A percentile compares a stretch with the other conserved stretches of the same genome.
Evolutionary conservation across 2,113 vertebrate species (phyloP).

Genomic region (Pomatorhinus ruficollis): DNA sequence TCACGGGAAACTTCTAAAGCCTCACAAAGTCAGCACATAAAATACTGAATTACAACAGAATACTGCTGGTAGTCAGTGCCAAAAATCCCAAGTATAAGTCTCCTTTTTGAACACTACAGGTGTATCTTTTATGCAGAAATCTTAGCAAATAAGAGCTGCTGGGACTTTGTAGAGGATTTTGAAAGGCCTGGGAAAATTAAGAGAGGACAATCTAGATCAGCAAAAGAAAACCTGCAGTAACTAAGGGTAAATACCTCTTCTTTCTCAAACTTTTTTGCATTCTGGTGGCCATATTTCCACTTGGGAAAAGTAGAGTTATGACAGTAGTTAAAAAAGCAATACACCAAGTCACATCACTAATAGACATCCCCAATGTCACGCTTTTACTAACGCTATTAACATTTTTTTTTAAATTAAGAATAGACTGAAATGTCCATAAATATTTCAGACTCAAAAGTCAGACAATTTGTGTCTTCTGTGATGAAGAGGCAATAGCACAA

Average conservation of each 20-base stretch:
- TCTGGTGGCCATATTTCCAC: background rate
- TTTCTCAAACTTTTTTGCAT: background rate
- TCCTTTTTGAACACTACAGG: background rate
- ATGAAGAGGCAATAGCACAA: accelerated
- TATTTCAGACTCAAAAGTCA: background rate
- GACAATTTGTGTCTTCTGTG: background rate
- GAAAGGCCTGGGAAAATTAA: background rate
- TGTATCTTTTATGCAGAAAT: background rate
- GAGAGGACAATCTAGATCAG: background rate
- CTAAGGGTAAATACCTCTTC: background rate
- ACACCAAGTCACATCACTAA: background rate
- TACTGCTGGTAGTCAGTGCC: background rate
- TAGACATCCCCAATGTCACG: background rate
- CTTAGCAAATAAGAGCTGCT: background rate
- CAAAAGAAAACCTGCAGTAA: background rate
- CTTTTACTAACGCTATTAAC: background rate
- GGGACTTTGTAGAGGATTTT: background rate
- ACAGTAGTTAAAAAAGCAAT: background rate
- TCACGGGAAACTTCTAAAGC: background rate
- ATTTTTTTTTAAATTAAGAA: background rate
- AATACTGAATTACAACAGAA: background rate
- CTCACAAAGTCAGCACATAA: background rate
- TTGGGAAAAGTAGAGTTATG: background rate
- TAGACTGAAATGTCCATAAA: background rate
- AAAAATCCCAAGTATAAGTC: background rate